Percentiles rank a stretch among this genome's conserved stretches.
Conservation (phyloP, 1,140 invertebrate species). For the Rhagoletis zephyria region DNA sequence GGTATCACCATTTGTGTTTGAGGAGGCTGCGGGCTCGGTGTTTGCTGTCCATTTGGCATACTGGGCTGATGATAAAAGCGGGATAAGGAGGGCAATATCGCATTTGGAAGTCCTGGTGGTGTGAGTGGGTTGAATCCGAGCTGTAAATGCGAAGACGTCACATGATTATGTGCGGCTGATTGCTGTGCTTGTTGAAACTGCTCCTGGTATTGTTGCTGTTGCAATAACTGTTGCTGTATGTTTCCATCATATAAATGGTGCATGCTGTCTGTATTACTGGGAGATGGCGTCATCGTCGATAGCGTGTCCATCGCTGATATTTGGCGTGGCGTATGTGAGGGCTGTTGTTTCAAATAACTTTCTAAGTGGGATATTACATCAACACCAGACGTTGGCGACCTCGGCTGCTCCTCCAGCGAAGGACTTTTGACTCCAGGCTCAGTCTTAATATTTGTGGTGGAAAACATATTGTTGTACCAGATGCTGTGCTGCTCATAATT, state of each 20-base stretch:
- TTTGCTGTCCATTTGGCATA: slow-evolving; percentile 66
- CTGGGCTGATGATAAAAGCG: slow-evolving; percentile 70
- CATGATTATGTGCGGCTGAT: slow-evolving; percentile 60
- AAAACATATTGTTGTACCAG: slow-evolving; percentile 71
- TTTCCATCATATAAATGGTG: slow-evolving; percentile 64
- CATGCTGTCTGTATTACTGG: slow-evolving; percentile 74
- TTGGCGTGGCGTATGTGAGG: slow-evolving; percentile 56
- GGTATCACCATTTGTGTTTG: slow-evolving; percentile 61
- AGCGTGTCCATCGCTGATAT: slow-evolving; percentile 64
- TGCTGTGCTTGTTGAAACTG: slow-evolving; percentile 70
- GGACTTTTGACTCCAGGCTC: slow-evolving; percentile 62
- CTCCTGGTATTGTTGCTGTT: slow-evolving; percentile 70
- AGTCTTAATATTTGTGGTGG: slow-evolving; percentile 65
- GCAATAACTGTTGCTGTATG: slow-evolving; percentile 68
- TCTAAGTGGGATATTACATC: slow-evolving; percentile 61
- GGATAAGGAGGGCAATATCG: slow-evolving; percentile 71
- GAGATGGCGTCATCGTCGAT: slow-evolving; percentile 72
- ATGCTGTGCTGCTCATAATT: slow-evolving; percentile 69
- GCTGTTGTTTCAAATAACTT: slow-evolving; percentile 65
- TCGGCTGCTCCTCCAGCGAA: background rate
- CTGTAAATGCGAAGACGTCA: slow-evolving; percentile 62
- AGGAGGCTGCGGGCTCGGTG: slow-evolving; percentile 70
- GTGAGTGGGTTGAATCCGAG: slow-evolving; percentile 73
- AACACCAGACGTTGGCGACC: background rate
- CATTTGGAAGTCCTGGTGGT: slow-evolving; percentile 74